Conservation (phyloP, 2,888 invertebrate species). For the Imbricaverruca yamaguchii region DNA sequence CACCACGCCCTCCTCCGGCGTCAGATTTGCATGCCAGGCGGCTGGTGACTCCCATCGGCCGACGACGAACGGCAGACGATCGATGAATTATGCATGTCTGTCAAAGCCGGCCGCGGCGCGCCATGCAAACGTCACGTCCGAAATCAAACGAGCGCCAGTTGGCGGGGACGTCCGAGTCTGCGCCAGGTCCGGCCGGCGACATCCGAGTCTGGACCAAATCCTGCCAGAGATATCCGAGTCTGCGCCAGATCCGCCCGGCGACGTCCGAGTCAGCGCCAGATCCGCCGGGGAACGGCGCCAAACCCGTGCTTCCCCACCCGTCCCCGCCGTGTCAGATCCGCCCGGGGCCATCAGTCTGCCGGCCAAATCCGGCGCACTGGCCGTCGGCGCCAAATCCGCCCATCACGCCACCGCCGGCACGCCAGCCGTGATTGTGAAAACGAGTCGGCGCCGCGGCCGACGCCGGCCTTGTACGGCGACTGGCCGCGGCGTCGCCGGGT, state of each 20-base stretch:
- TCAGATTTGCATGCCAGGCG: neutral
- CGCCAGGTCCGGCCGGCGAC: neutral
- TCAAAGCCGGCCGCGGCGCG: neutral
- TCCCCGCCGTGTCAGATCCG: no score
- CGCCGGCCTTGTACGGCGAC: no score
- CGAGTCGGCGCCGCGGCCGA: no score
- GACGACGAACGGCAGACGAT: neutral
- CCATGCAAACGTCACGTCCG: neutral
- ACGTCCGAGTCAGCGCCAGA: neutral
- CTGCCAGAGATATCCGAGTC: neutral
- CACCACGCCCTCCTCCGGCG: neutral
- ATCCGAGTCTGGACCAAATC: neutral
- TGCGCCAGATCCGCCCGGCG: no score
- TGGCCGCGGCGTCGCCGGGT: no score
- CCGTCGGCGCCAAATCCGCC: no score
- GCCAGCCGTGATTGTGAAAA: no score
- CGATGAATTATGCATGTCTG: neutral
- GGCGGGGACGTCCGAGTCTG: neutral
- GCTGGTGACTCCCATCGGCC: neutral
- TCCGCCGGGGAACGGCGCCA: neutral
- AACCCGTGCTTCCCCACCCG: no score
- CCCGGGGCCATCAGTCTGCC: no score
- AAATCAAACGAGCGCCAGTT: no score
- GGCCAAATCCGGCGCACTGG: no score
- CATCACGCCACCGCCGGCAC: no score